Base-by-base conservation (phyloP, 2,797 vertebrate species). In the Acridotheres tristis region DNA sequence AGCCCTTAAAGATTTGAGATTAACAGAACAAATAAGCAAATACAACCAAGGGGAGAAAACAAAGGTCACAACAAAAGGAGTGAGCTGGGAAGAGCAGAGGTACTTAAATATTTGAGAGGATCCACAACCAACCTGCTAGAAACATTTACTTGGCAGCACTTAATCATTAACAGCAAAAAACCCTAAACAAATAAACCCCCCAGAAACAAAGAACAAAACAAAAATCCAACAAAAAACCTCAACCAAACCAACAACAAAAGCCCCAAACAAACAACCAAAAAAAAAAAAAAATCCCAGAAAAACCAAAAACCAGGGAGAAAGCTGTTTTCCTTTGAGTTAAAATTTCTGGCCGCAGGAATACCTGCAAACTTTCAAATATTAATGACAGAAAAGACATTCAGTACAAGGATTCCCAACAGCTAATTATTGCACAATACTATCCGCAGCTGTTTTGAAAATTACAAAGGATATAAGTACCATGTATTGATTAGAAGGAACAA, bases 101-200 rank as follows among this genome's bases (percentile, higher is more conserved):
- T 76, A 45, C 62, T 79, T 42, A 43, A 61, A 32, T 48, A 47
- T 0, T 1, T 40, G 50, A 34, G 0, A 0, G 25, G 20, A 66
- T 50, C 18, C 40, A 71, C 16, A 77, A 69, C 61, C 1, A 91
- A 30, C 27, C 73, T 59, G 51, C 21, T 62, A 88, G 69, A 90
- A 90, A 93, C 48, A 75, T 66, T 79, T 43, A 62, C 88, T 50
- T 69, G 36, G 66, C 29, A 90, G 36, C 36, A 79, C 54, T 87
- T 94, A 93, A 93, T 82, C 61, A 94, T 82, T 92, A 94, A 94
- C 85, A 91, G 47, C 13, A 74, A 86, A 58, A 85, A 29, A 36
- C 1, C 20, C 10, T 1, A 25, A 42, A 57, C 43, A 30, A 57
- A 65, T 13, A 40, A 62, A 5, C 10, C 5, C 21, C 10, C 10